phyloP scores from a whole-genome alignment of 37 sponge, comb jelly and placozoan species.

The Theonella swinhoei region DNA sequence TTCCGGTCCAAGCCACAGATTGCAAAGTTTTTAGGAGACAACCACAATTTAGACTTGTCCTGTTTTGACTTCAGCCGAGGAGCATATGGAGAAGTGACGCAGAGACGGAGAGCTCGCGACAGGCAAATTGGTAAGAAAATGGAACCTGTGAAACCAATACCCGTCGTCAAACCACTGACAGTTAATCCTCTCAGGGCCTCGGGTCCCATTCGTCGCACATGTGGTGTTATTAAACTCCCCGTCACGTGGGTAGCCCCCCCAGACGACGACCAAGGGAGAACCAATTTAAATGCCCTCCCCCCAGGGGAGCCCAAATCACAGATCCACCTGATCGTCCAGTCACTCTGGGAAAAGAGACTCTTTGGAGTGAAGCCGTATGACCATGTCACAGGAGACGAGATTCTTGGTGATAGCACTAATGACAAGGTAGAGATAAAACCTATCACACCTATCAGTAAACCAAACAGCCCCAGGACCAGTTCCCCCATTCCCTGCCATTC shows the following conservation, averaged over 20 bases:
- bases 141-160: slow-evolving; percentile 2
- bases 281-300: neutral
- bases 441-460: neutral
- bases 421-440: neutral
- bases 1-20: slow-evolving; percentile 93
- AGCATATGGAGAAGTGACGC: slow-evolving; percentile 33
- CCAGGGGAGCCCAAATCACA: neutral
- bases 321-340: slow-evolving; percentile 38
- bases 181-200: slow-evolving; percentile 64
- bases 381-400: slow-evolving; percentile 47
- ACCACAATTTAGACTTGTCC: slow-evolving; percentile 41
- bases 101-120: slow-evolving; percentile 59
- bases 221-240: slow-evolving; percentile 88
- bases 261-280: slow-evolving; percentile 15
- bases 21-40: slow-evolving; percentile 70
- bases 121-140: slow-evolving; percentile 20
- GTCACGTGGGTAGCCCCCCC: slow-evolving; percentile 48
- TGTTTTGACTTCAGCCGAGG: slow-evolving; percentile 86
- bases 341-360: slow-evolving; percentile 62
- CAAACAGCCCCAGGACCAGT: neutral
- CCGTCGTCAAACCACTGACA: slow-evolving; percentile 50
- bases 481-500: neutral
- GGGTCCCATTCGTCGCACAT: slow-evolving; percentile 83
- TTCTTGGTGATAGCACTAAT: neutral
- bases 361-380: slow-evolving; percentile 26